Conservation (phyloP, 2,797 vertebrate genomes). For the Meda fulgida region DNA sequence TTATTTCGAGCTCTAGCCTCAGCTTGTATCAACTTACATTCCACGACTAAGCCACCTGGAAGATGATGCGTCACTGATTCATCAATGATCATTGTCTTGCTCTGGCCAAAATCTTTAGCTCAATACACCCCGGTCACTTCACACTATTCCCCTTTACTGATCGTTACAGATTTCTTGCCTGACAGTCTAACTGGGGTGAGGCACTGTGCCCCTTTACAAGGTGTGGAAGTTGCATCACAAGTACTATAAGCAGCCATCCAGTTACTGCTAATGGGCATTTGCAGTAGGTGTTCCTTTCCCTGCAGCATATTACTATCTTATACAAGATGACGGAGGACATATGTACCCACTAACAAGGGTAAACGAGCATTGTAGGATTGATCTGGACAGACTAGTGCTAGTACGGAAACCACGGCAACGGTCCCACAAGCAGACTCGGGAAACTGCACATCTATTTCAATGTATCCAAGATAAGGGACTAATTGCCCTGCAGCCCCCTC, state of each 20-base stretch:
- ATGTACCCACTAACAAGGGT: too few species aligned
- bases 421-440: too few species aligned
- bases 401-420: too few species aligned
- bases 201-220: not conserved
- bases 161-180: not conserved
- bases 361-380: too few species aligned
- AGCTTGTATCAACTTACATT: not conserved
- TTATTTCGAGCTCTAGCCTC: not conserved
- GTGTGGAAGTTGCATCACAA: not conserved
- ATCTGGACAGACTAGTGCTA: too few species aligned
- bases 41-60: not conserved
- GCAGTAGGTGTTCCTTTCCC: not conserved
- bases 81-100: not conserved
- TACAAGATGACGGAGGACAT: not conserved
- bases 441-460: too few species aligned
- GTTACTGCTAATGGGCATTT: not conserved
- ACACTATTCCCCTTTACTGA: slow-evolving; percentile 4
- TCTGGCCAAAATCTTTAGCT: not conserved
- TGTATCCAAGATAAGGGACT: too few species aligned
- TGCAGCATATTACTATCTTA: not conserved
- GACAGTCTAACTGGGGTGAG: not conserved
- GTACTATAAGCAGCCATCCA: not conserved
- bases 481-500: too few species aligned
- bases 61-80: not conserved
- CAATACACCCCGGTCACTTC: not conserved